phyloP scores from a whole-genome alignment of 2,888 invertebrate species.

The Philonicus albiceps region DNA sequence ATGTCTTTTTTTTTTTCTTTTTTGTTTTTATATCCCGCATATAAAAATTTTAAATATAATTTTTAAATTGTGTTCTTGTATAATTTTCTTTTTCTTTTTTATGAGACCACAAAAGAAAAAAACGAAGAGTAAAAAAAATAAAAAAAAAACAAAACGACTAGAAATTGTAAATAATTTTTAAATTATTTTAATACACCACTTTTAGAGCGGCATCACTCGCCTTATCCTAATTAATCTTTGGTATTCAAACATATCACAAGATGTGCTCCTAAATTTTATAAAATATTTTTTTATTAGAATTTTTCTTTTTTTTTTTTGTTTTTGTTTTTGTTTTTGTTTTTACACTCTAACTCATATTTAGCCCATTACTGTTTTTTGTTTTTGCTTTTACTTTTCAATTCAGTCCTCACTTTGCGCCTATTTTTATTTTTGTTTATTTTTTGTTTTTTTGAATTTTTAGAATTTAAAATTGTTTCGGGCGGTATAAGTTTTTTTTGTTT shows the following conservation, averaged over 20 bases:
- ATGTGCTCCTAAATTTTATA: background rate
- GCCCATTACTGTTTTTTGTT: background rate
- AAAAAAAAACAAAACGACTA: background rate
- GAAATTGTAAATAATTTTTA: no score
- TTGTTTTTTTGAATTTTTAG: background rate
- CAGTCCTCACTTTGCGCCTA: no score
- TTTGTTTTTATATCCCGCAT: background rate
- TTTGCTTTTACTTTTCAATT: no score
- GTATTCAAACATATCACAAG: constrained; percentile 20
- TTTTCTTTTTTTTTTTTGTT: background rate
- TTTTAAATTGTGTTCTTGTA: no score
- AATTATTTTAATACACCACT: no score
- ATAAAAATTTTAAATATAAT: background rate
- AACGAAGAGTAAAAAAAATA: background rate
- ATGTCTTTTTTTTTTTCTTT: background rate
- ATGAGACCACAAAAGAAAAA: no score
- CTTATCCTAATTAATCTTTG: background rate
- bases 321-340: background rate
- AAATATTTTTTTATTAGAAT: no score
- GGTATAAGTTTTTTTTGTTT: no score
- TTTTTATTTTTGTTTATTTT: background rate
- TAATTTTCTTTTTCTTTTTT: no score
- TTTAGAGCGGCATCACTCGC: background rate
- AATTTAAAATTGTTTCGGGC: background rate
- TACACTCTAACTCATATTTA: background rate